Percentiles rank a stretch among this genome's conserved stretches.
These are phyloP conservation scores for Poliocrania exsul DNA, from an alignment of 2,797 vertebrate species.

Conservation along the genomic window DNA sequence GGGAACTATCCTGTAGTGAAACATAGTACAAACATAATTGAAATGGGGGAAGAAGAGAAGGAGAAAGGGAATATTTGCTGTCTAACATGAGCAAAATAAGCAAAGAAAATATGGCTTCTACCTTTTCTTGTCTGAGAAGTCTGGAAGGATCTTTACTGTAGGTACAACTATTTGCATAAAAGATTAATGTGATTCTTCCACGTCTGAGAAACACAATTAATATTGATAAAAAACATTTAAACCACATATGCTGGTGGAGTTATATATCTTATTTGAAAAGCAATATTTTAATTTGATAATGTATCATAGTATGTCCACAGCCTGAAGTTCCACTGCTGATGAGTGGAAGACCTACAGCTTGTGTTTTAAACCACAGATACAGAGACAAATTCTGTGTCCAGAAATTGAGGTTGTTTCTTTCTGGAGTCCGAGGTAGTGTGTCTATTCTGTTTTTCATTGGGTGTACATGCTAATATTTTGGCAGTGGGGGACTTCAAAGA, in stretches of 20 bases:
- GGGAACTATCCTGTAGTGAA: background rate
- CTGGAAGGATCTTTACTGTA: background rate
- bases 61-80: background rate
- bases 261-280: background rate
- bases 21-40: background rate
- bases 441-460: background rate
- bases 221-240: background rate
- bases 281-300: background rate
- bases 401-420: background rate
- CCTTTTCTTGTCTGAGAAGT: background rate
- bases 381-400: background rate
- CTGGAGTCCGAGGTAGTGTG: background rate
- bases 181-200: background rate
- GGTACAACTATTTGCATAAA: background rate
- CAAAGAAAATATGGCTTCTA: background rate
- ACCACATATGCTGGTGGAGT: background rate
- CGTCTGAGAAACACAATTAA: background rate
- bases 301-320: background rate
- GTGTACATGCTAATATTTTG: background rate
- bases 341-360: fast-evolving
- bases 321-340: background rate
- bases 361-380: background rate
- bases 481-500: background rate
- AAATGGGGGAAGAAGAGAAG: background rate
- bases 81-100: background rate